Evolutionary conservation across 2,888 invertebrate genomes (phyloP), one percentile per base, ranked within the genome.

Genomic region (Crocallis elinguaria): DNA sequence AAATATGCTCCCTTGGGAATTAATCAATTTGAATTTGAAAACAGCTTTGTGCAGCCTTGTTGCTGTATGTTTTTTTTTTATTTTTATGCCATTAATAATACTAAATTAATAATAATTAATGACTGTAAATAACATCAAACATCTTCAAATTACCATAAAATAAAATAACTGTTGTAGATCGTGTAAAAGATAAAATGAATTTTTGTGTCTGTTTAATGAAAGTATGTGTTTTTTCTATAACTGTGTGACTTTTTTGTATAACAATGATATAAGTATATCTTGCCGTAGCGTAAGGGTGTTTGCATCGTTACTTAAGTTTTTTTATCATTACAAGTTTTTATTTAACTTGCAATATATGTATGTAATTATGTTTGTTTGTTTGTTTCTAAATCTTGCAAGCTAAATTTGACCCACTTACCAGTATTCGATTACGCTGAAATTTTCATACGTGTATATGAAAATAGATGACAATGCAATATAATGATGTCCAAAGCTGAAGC

Each of bases 141-240:
- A 58, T 64, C 56, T 60, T 58, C 54, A 41, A 19, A 43, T 13
- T n/a, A 50, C 57, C 59, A 50, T 48, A 42, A 59, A 54, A 60
- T 60, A 57, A 57, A 57, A 53, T 60, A 45, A 49, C 41, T 64
- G 61, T 66, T 58, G 63, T 66, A 55, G 45, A 38, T 30, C 43
- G 55, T 55, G 45, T 45, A 44, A 42, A 23, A 29, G 8, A 46
- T 49, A 16, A 17, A 25, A 30, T 37, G 30, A 30, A 49, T 33
- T 49, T 58, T 46, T 45, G 60, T 57, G 44, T 42, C 9, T 29
- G 23, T 21, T 3, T 36, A 21, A 36, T 3, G 16, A 17, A 33
- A 17, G 9, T 35, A 35, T 35, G 19, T 36, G 21, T 36, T 13
- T 21, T 33, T 21, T 19, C 17, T 3, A 17, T 35, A 35, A 35